phyloP scores from a whole-genome alignment of 1,140 invertebrate genomes.

The Philopotamus ludificatus region DNA sequence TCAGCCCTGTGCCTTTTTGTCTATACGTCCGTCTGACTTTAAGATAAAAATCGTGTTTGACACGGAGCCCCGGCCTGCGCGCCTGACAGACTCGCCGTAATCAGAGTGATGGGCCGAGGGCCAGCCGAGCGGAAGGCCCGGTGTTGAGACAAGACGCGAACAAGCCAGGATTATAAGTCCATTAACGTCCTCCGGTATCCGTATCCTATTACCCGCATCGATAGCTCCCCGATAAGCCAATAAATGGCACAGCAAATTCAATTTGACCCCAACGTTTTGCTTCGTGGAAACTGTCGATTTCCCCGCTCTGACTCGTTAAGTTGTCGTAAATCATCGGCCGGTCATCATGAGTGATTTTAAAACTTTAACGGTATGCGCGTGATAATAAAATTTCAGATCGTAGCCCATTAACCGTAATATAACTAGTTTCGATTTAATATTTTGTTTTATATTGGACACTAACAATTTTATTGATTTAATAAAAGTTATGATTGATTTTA shows the following conservation, averaged over 20 bases:
- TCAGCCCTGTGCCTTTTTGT: background rate
- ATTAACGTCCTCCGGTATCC: constrained; percentile 26
- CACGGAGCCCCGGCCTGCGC: constrained; percentile 23
- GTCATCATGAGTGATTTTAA: no score
- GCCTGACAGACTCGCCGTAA: constrained; percentile 2
- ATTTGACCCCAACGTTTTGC: background rate
- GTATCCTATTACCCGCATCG: constrained; percentile 28
- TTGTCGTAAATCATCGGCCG: no score
- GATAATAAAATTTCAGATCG: no score
- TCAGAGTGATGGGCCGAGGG: no score
- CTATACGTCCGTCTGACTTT: constrained; percentile 31
- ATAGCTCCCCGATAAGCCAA: background rate
- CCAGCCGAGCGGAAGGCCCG: background rate
- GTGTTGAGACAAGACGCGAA: constrained; percentile 9
- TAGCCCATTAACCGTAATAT: no score
- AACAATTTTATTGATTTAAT: no score
- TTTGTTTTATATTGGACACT: no score
- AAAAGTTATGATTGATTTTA: no score
- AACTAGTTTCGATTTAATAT: no score
- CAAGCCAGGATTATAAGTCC: constrained; percentile 37
- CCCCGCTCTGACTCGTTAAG: no score
- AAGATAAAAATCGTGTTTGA: constrained; percentile 41
- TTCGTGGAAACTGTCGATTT: no score
- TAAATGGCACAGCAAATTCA: background rate
- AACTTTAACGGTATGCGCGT: no score